Conservation (phyloP, 92 coral and sea anemone genomes). For the Nematostella vectensis region DNA sequence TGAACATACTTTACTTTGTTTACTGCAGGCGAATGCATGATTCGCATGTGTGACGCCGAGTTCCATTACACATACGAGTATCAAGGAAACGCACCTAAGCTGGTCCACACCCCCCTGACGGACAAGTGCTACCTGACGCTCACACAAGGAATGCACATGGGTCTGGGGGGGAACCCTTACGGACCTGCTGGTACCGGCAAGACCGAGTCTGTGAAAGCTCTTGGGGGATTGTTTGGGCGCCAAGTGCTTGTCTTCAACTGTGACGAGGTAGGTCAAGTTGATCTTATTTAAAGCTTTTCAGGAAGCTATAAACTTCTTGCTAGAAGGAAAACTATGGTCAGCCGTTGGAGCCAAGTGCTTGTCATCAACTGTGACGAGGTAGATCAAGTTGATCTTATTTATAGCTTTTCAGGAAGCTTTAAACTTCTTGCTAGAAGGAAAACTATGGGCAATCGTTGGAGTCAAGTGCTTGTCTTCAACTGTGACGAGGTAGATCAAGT, state of each 20-base stretch:
- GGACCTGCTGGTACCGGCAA: constrained; percentile 99
- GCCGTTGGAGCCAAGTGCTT: constrained; percentile 89
- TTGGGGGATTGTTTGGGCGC: constrained; percentile 95
- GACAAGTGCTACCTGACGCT: constrained; percentile 98
- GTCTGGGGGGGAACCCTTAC: constrained; percentile 97
- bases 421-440: too few species aligned
- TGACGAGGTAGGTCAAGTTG: constrained; percentile 65
- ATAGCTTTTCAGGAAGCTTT: too few species aligned
- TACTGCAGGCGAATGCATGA: constrained; percentile 54
- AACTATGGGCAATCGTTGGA: too few species aligned
- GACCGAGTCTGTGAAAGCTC: constrained; percentile 97
- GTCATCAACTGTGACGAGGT: constrained; percentile 99
- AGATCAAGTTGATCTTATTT: background rate
- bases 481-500: constrained; percentile 80
- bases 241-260: constrained; percentile 96
- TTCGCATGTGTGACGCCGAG: constrained; percentile 97
- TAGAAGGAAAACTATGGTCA: too few species aligned
- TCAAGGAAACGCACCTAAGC: constrained; percentile 92
- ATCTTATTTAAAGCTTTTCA: too few species aligned
- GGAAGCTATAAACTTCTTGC: too few species aligned
- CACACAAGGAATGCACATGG: constrained; percentile 99
- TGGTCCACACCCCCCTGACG: constrained; percentile 99
- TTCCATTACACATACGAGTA: constrained; percentile 94
- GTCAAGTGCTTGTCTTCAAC: constrained; percentile 94
- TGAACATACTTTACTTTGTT: too few species aligned